Conservation (phyloP, 2,797 vertebrate genomes). For the Oryzias dopingdopingensis region DNA sequence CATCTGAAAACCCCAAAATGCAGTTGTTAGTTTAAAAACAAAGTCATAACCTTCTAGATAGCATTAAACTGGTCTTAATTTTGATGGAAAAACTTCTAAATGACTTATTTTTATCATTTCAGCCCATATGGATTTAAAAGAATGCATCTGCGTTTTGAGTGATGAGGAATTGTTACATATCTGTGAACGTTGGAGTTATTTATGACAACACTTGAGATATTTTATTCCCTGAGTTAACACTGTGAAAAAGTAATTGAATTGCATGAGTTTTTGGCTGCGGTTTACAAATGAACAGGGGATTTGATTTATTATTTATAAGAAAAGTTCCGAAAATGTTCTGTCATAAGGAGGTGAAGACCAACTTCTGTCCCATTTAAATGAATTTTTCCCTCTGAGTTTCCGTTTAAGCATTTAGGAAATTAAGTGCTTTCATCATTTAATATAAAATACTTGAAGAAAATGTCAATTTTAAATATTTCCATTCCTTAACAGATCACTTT, state of each 20-base stretch:
- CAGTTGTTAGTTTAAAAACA: too few species aligned
- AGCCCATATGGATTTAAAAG: slow-evolving; percentile 17
- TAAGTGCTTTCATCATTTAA: slow-evolving; percentile 40
- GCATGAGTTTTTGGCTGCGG: not conserved
- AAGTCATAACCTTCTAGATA: too few species aligned
- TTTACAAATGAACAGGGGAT: not conserved
- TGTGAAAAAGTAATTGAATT: not conserved
- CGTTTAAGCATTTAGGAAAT: slow-evolving; percentile 18
- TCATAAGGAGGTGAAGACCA: slow-evolving; percentile 14
- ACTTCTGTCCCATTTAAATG: slow-evolving; percentile 28
- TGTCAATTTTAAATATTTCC: slow-evolving; percentile 21
- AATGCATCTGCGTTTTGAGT: slow-evolving; percentile 46
- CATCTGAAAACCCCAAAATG: too few species aligned
- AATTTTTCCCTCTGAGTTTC: slow-evolving; percentile 24
- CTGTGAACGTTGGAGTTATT: slow-evolving; percentile 28
- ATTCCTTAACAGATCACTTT: slow-evolving; percentile 24
- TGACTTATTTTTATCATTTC: slow-evolving; percentile 19
- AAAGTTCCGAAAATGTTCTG: slow-evolving; percentile 4
- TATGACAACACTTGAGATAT: slow-evolving; percentile 47
- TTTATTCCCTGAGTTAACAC: slow-evolving; percentile 15
- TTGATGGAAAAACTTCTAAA: slow-evolving; percentile 5
- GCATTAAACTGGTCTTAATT: not conserved
- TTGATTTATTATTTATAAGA: slow-evolving; percentile 2
- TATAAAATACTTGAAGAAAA: slow-evolving; percentile 10
- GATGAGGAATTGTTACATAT: slow-evolving; percentile 32